These are phyloP conservation scores for Rambutsinella grinnellia DNA, from an alignment of 2,888 invertebrate species.

Conservation along the genomic window DNA sequence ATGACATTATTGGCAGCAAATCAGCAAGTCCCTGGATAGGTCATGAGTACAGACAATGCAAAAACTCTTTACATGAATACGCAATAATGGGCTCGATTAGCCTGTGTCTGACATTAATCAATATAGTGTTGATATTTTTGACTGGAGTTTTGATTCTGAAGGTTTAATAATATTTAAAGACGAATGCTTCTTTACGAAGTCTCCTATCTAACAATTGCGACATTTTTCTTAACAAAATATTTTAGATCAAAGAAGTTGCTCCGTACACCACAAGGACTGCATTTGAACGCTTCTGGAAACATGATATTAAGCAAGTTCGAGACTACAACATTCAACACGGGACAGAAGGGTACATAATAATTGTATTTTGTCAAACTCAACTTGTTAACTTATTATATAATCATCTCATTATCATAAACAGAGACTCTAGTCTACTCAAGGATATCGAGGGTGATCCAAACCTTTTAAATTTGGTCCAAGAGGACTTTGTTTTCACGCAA, in stretches of 20 bases:
- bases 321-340: constrained; percentile 79
- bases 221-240: no score
- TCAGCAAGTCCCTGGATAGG: background rate
- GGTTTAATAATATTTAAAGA: constrained; percentile 69
- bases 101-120: constrained; percentile 82
- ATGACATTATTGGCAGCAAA: background rate
- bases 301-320: constrained; percentile 82
- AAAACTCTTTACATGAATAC: constrained; percentile 83
- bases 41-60: constrained; percentile 70
- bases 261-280: constrained; percentile 83
- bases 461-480: constrained; percentile 9
- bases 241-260: constrained; percentile 84
- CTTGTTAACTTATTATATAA: background rate
- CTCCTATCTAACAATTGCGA: no score
- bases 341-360: no score
- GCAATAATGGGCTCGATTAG: constrained; percentile 84
- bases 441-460: constrained; percentile 6
- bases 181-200: no score
- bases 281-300: constrained; percentile 83
- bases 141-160: constrained; percentile 84
- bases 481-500: constrained; percentile 38
- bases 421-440: no score
- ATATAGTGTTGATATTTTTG: constrained; percentile 86
- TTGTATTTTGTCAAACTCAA: no score
- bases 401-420: background rate